A percentile compares a stretch with the other conserved stretches of the same genome.
These are phyloP conservation scores for Ophion costatus DNA, from an alignment of 2,888 invertebrate species.

Conservation along the genomic window DNA sequence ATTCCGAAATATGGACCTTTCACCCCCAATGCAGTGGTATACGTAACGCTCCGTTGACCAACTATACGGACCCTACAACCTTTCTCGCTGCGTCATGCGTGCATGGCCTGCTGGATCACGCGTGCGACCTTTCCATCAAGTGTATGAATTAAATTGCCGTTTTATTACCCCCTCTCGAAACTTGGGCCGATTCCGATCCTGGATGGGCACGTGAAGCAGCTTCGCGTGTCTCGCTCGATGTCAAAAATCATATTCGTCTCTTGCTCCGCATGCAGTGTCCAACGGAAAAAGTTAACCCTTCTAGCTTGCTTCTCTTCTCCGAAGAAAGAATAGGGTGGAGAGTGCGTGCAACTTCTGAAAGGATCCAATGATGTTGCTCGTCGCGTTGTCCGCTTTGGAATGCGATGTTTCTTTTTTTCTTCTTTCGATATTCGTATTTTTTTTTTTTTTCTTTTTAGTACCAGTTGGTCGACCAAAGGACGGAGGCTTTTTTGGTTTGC, in stretches of 20 bases:
- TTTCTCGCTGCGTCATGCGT: conserved; percentile 73
- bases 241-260: conserved; percentile 69
- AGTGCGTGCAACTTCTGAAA: conserved; percentile 27
- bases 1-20: not conserved
- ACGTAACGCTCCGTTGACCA: not conserved
- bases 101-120: conserved; percentile 57
- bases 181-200: too few species aligned
- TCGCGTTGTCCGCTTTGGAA: not conserved
- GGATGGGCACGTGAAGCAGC: conserved; percentile 58
- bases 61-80: conserved; percentile 73
- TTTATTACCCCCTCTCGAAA: conserved; percentile 74
- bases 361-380: conserved; percentile 39
- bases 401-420: conserved; percentile 18
- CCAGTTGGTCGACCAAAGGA: conserved; percentile 39
- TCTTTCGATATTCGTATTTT: conserved; percentile 2
- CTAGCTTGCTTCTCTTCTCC: not conserved
- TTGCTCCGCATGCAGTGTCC: conserved; percentile 48
- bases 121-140: conserved; percentile 79
- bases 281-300: conserved; percentile 69
- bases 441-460: conserved; percentile 23
- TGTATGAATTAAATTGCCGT: conserved; percentile 83
- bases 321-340: conserved; percentile 3
- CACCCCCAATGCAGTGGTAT: too few species aligned
- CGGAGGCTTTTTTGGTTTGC: conserved; percentile 36
- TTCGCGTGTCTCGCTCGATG: conserved; percentile 56